Base-by-base conservation (phyloP, 2,888 invertebrate genomes). In the Rhingia rostrata region DNA sequence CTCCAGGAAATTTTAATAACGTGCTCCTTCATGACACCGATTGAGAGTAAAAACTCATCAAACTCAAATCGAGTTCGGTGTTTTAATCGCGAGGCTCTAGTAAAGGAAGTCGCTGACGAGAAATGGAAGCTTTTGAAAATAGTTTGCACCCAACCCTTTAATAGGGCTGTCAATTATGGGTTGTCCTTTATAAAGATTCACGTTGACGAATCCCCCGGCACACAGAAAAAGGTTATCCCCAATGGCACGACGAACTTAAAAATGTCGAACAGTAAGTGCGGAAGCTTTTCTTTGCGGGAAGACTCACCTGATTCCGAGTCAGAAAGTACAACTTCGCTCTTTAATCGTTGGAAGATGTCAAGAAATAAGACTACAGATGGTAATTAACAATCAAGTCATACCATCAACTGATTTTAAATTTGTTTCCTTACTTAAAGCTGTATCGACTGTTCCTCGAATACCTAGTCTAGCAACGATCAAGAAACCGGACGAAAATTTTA, bases 141-240 rank as follows among this genome's bases (percentile, higher is more conserved):
- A 54, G 94, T 96, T 3, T 97, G 97, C 91, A 94, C 95, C 4
- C 98, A 98, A 91, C 97, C 97, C 0, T 97, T 97, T 91, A 97
- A 96, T 90, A 95, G 94, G 89, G 94, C 94, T 87, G 93, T 94
- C 72, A 93, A 95, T 91, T 98, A 94, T 91, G 98, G 98, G 0
- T 90, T 98, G 10, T 95, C 96, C 0, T 97, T 97, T 91, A 92
- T 97, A 60, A 95, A 94, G 88, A 91, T 97, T 70, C 93, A 94
- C 84, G 93, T 93, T 61, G 88, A 88, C 9, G 86, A 75, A 7
- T 60, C 56, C 58, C 72, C 22, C 82, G 87, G 75, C 73, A 86
- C n/a, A 87, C 82, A 60, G 86, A 86, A 4, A 53, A 81, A 49
- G 41, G 7, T 2, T 43, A 43, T n/a, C 0, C 12, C 10, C 5